Conservation (phyloP, 2,113 vertebrate genomes). For the Mola mola region DNA sequence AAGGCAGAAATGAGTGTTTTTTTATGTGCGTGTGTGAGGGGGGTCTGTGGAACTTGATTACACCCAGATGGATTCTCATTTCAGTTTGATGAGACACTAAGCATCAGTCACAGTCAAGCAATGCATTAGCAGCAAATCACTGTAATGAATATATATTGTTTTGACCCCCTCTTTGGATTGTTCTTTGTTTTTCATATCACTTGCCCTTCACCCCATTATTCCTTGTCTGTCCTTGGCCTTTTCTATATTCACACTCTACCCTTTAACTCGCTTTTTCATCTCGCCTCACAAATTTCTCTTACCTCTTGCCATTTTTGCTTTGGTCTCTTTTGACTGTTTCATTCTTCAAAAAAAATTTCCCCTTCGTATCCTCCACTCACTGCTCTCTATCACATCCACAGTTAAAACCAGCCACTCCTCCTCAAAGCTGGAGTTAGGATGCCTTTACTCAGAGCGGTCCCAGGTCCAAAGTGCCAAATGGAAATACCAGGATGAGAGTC, state of each 20-base stretch:
- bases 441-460: conserved; percentile 58
- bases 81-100: conserved; percentile 75
- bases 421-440: conserved; percentile 57
- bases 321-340: no score
- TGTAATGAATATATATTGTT: conserved; percentile 82
- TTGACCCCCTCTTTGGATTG: conserved; percentile 73
- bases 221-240: conserved; percentile 69
- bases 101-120: conserved; percentile 77
- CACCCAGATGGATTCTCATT: conserved; percentile 79
- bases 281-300: conserved; percentile 1
- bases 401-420: conserved; percentile 16
- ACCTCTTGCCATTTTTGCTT: conserved; percentile 1
- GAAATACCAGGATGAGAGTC: conserved; percentile 66
- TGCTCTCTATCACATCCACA: conserved; percentile 38
- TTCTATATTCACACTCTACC: conserved; percentile 66
- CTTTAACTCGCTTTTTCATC: conserved; percentile 54
- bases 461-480: conserved; percentile 58
- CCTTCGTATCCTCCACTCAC: neutral
- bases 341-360: neutral
- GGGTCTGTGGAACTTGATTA: conserved; percentile 72
- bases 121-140: conserved; percentile 75
- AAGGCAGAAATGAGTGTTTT: conserved; percentile 65
- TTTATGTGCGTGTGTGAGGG: conserved; percentile 33
- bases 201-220: conserved; percentile 55
- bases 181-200: conserved; percentile 63